Conservation (phyloP, 2,888 invertebrate genomes). For the Leuctra nigra region DNA sequence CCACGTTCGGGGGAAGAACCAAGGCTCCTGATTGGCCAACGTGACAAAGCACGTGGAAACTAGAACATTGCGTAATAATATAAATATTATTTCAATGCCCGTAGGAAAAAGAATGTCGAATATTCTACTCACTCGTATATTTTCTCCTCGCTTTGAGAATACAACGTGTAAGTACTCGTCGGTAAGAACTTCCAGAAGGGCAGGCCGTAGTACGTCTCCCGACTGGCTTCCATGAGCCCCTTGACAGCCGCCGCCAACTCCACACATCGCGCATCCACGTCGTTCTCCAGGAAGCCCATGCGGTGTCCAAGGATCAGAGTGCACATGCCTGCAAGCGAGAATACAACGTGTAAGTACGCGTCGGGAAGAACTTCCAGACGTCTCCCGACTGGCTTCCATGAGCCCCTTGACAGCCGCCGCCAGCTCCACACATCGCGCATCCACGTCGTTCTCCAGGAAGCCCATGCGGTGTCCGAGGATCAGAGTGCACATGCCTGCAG, state of each 20-base stretch:
- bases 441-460: slow-evolving; percentile 54
- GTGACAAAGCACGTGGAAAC: too few relatives aligned
- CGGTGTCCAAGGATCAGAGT: slow-evolving; percentile 70
- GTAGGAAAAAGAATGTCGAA: too few relatives aligned
- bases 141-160: slow-evolving; percentile 66
- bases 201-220: slow-evolving; percentile 75
- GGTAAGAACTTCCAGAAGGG: slow-evolving; percentile 76
- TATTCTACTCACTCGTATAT: slow-evolving; percentile 66
- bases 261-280: slow-evolving; percentile 42
- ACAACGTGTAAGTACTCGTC: slow-evolving; percentile 62
- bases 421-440: slow-evolving; percentile 31
- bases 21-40: too few relatives aligned
- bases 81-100: too few relatives aligned
- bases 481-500: slow-evolving; percentile 69
- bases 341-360: slow-evolving; percentile 39
- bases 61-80: too few relatives aligned
- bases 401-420: slow-evolving; percentile 60
- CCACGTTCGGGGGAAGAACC: too few relatives aligned
- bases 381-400: slow-evolving; percentile 71
- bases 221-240: slow-evolving; percentile 66
- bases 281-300: slow-evolving; percentile 60
- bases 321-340: slow-evolving; percentile 55
- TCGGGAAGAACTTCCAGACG: slow-evolving; percentile 75
- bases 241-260: slow-evolving; percentile 51
- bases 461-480: slow-evolving; percentile 75